Evolutionary conservation across 2,888 invertebrate genomes (phyloP).

Genomic region (Lasiommata megera): DNA sequence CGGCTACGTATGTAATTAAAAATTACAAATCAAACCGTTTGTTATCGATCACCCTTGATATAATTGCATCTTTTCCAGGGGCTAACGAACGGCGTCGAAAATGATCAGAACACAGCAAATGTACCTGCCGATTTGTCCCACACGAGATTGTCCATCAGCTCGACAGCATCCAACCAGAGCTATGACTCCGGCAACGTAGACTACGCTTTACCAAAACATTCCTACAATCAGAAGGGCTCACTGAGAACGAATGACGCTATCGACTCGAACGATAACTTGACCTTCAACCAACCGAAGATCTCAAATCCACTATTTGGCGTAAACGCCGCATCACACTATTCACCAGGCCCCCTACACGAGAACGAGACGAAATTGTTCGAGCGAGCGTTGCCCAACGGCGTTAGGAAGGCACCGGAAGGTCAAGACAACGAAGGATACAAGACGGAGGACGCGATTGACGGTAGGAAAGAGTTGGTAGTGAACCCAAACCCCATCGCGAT

Average conservation of each 20-base stretch:
- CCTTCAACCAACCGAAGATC: slow-evolving; percentile 52
- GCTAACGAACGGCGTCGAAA: slow-evolving; percentile 73
- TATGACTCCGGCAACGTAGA: slow-evolving; percentile 67
- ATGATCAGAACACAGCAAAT: slow-evolving; percentile 70
- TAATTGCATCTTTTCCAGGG: slow-evolving; percentile 54
- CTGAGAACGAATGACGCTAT: slow-evolving; percentile 50
- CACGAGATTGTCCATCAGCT: slow-evolving; percentile 70
- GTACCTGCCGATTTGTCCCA: slow-evolving; percentile 57
- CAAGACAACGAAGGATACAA: slow-evolving; percentile 88
- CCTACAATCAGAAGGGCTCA: slow-evolving; percentile 52
- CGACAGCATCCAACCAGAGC: slow-evolving; percentile 72
- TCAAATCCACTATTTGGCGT: slow-evolving; percentile 74
- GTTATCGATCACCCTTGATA: too few relatives aligned
- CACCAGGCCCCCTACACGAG: slow-evolving; percentile 52
- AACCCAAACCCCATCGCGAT: slow-evolving; percentile 73
- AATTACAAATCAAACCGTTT: too few relatives aligned
- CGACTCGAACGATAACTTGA: slow-evolving; percentile 48
- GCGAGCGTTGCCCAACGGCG: slow-evolving; percentile 67
- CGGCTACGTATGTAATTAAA: too few relatives aligned
- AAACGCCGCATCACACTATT: slow-evolving; percentile 74
- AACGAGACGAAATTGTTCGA: slow-evolving; percentile 55
- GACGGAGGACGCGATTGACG: slow-evolving; percentile 82
- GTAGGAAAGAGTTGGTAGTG: slow-evolving; percentile 76
- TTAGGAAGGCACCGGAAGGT: slow-evolving; percentile 89
- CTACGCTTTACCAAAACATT: slow-evolving; percentile 65